Evolutionary conservation across 2,888 invertebrate species (phyloP).

Genomic region (Clanis bilineata): DNA sequence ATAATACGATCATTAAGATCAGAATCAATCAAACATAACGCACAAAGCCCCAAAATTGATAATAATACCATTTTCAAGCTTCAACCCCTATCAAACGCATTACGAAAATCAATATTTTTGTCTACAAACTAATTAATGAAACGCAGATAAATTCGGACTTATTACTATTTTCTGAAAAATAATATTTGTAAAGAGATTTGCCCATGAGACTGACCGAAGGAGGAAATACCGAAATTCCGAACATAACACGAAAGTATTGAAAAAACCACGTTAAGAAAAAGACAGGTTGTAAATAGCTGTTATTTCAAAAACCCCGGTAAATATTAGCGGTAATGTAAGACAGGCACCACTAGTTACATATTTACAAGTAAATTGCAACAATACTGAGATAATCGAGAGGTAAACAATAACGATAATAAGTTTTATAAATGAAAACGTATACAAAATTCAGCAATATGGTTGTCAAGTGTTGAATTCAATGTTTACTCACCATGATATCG

Average conservation of each 20-base stretch:
- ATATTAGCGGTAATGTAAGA: not conserved
- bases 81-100: conserved; percentile 6
- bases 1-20: not conserved
- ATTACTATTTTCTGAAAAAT: not conserved
- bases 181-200: not conserved
- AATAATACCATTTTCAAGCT: conserved; percentile 9
- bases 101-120: conserved; percentile 1
- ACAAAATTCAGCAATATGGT: conserved; percentile 72
- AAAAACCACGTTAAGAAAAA: conserved; percentile 24
- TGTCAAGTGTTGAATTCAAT: conserved; percentile 51
- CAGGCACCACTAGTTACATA: not conserved
- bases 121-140: not conserved
- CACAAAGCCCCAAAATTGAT: not conserved
- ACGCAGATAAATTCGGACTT: not conserved
- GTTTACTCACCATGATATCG: conserved; percentile 78
- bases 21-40: not conserved
- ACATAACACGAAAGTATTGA: not conserved
- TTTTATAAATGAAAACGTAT: conserved; percentile 57
- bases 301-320: conserved; percentile 25
- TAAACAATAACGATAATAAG: conserved; percentile 22
- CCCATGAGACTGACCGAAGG: not conserved
- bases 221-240: not conserved
- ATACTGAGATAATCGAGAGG: not conserved
- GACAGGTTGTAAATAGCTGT: conserved; percentile 18
- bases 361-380: conserved; percentile 1